Conservation (phyloP, 2,888 invertebrate genomes). For the Eurytoma californica region DNA sequence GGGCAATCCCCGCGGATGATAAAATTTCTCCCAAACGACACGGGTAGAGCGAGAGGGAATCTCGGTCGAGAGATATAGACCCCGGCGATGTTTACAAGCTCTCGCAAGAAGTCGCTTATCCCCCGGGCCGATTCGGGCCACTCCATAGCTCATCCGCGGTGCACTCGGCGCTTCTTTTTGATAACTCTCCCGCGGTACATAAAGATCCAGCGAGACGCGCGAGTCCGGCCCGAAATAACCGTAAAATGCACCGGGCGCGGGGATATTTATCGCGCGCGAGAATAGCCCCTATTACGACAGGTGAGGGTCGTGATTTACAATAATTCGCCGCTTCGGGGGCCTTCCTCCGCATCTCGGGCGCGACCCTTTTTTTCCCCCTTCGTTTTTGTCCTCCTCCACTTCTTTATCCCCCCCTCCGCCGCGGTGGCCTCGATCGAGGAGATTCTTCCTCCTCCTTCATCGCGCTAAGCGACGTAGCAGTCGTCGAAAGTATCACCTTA, state of each 20-base stretch:
- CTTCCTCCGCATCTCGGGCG: conserved; percentile 56
- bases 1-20: conserved; percentile 15
- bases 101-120: background rate
- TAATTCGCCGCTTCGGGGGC: conserved; percentile 57
- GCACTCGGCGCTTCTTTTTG: background rate
- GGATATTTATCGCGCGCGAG: conserved; percentile 44
- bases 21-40: background rate
- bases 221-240: conserved; percentile 21
- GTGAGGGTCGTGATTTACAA: conserved; percentile 59
- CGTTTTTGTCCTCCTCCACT: conserved; percentile 4
- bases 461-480: background rate
- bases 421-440: background rate
- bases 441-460: background rate
- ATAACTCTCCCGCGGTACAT: conserved; percentile 7
- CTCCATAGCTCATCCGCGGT: conserved; percentile 8
- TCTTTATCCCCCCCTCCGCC: background rate
- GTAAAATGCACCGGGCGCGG: conserved; percentile 45
- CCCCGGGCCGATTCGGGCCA: background rate
- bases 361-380: conserved; percentile 6
- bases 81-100: conserved; percentile 31
- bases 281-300: conserved; percentile 56
- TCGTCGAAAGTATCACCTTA: conserved; percentile 58
- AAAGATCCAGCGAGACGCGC: too few relatives aligned
- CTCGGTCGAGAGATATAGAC: conserved; percentile 14
- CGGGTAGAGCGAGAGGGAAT: background rate